A percentile compares a stretch with the other conserved stretches of the same genome.
Conservation (phyloP, 1,140 invertebrate species). For the Amyelois transitella region DNA sequence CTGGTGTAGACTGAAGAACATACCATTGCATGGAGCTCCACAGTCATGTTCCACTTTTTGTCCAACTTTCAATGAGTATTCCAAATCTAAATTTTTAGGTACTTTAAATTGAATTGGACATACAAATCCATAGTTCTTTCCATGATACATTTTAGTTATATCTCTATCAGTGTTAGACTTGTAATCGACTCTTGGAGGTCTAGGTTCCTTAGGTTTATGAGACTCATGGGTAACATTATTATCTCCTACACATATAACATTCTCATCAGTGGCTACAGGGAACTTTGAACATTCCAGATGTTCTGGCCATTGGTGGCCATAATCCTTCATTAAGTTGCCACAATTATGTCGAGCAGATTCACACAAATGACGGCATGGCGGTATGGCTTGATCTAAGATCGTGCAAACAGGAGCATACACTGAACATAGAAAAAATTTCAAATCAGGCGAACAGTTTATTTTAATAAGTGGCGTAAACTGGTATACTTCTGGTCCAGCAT, state of each 20-base stretch:
- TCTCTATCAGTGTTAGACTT: slow-evolving; percentile 53
- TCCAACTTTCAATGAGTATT: slow-evolving; percentile 89
- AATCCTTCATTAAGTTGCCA: slow-evolving; percentile 92
- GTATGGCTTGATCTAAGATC: slow-evolving; percentile 91
- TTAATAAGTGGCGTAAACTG: slow-evolving; percentile 97
- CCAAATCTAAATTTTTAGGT: slow-evolving; percentile 81
- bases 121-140: slow-evolving; percentile 85
- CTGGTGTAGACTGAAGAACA: slow-evolving; percentile 92
- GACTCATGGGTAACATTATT: slow-evolving; percentile 79
- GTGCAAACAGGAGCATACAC: slow-evolving; percentile 97
- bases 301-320: slow-evolving; percentile 96
- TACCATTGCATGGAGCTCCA: slow-evolving; percentile 93
- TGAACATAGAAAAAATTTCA: slow-evolving; percentile 97
- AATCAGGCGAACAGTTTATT: slow-evolving; percentile 93
- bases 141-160: slow-evolving; percentile 60
- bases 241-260: slow-evolving; percentile 90
- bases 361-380: slow-evolving; percentile 94
- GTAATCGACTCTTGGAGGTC: slow-evolving; percentile 58
- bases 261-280: slow-evolving; percentile 80
- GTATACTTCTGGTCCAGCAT: slow-evolving; percentile 94
- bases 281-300: slow-evolving; percentile 93
- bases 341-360: slow-evolving; percentile 91
- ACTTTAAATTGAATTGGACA: slow-evolving; percentile 91
- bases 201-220: slow-evolving; percentile 50
- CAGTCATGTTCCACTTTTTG: slow-evolving; percentile 87